Conservation (phyloP, 1,140 invertebrate species). For the Temnothorax nylanderi region DNA sequence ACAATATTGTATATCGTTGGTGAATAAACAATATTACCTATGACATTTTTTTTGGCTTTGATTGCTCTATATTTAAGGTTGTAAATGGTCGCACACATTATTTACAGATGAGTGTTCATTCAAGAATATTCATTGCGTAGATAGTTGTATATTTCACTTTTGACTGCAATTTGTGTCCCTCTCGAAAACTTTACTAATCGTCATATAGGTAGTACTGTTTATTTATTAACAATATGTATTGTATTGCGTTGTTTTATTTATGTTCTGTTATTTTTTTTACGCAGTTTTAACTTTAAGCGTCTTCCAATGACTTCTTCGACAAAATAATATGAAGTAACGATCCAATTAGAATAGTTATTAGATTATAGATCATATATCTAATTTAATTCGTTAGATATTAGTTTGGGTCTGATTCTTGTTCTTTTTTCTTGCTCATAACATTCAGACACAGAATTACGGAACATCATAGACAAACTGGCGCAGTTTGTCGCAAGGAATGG, state of each 20-base stretch:
- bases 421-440: conserved; percentile 69
- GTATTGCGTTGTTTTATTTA: not conserved
- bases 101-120: too few species aligned
- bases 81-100: too few species aligned
- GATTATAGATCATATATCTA: not conserved
- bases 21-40: too few species aligned
- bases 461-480: conserved; percentile 99
- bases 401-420: conserved; percentile 52
- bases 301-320: not conserved
- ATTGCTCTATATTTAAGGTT: too few species aligned
- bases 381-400: not conserved
- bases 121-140: too few species aligned
- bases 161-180: too few species aligned
- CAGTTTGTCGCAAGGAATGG: conserved; percentile 99
- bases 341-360: conserved; percentile 6
- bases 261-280: not conserved
- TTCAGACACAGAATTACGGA: conserved; percentile 95
- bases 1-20: not conserved
- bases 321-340: not conserved
- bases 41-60: too few species aligned
- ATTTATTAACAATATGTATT: too few species aligned
- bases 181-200: too few species aligned
- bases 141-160: too few species aligned
- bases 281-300: not conserved
- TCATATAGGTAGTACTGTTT: too few species aligned